Evolutionary conservation across 2,797 vertebrate genomes (phyloP), one percentile per base, ranked within the genome.

Genomic region (Hydrocynus forskahlii): DNA sequence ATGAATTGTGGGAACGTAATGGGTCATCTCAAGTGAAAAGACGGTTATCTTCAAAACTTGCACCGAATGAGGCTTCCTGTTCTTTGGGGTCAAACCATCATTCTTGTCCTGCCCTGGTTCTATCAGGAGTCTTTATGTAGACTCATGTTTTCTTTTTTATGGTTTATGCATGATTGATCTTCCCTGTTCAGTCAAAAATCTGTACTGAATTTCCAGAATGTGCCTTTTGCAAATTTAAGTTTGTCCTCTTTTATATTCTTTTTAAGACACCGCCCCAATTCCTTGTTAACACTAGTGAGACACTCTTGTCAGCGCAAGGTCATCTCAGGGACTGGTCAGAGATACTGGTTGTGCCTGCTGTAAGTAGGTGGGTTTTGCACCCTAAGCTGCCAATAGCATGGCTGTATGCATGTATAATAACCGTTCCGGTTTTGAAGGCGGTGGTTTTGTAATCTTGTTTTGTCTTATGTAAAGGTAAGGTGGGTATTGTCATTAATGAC

Each of bases 281-380:
- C 87, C 86, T 83, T 55, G 83, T 75, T 80, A 86, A 81, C 88
- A 12, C 88, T 84, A 83, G 74, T 81, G 85, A 90, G 86, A 90
- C 12, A 89, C 90, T 91, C 90, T 88, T 84, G 87, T 76, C 80
- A 89, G 88, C 87, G 82, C 89, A 88, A 91, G 91, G 90, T 92
- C 92, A 93, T 93, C 94, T 95, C 93, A 94, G 94, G 93, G 91
- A 92, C 90, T 81, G 85, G 67, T 84, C 82, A 79, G 86, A 83
- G 79, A 80, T 67, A 75, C 82, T 72, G 45, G 79, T 83, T 48
- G 63, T 60, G 76, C 62, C 10, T 76, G 76, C 85, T 68, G 35
- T 23, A 38, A 45, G 54, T n/a, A 25, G 21, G 79, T 35, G 23
- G 48, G 35, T 72, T 62, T 75, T 57, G 21, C n/a, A 68, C 55